Percentiles rank a stretch among this genome's conserved stretches.
phyloP scores from a whole-genome alignment of 2,888 invertebrate genomes.

The Lathronympha strigana region DNA sequence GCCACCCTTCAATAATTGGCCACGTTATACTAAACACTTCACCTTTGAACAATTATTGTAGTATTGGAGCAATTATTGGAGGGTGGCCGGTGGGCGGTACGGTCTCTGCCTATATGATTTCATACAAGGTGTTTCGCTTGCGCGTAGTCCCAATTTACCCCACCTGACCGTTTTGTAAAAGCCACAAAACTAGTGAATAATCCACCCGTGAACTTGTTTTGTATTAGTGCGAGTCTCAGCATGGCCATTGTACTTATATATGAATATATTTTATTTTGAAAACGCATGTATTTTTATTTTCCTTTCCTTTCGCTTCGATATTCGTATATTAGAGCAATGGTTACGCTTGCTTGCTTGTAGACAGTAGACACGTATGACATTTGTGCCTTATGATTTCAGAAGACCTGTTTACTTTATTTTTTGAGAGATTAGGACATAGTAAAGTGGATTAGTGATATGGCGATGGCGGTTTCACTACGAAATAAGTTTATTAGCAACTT shows the following conservation, averaged over 20 bases:
- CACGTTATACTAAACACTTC: too few relatives aligned
- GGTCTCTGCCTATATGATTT: too few relatives aligned
- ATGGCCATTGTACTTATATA: slow-evolving; percentile 78
- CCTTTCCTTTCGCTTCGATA: slow-evolving; percentile 56
- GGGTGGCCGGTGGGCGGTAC: too few relatives aligned
- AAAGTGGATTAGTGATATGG: too few relatives aligned
- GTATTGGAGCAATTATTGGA: too few relatives aligned
- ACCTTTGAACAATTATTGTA: too few relatives aligned
- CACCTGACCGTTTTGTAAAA: not conserved
- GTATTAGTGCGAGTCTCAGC: slow-evolving; percentile 47
- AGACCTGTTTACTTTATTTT: not conserved
- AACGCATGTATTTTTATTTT: slow-evolving; percentile 72
- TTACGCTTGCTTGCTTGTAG: slow-evolving; percentile 54
- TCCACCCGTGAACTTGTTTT: not conserved
- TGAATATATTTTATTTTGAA: slow-evolving; percentile 70
- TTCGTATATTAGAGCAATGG: slow-evolving; percentile 74
- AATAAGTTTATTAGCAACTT: too few relatives aligned
- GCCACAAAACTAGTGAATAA: not conserved
- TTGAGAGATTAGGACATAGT: not conserved
- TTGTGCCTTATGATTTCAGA: not conserved
- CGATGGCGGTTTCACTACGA: too few relatives aligned
- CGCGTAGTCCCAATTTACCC: too few relatives aligned
- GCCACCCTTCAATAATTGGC: too few relatives aligned
- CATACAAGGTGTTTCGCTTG: too few relatives aligned
- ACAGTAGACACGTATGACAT: slow-evolving; percentile 18